Conservation (phyloP, 2,113 vertebrate species). For the Notarius lentiginosus region DNA sequence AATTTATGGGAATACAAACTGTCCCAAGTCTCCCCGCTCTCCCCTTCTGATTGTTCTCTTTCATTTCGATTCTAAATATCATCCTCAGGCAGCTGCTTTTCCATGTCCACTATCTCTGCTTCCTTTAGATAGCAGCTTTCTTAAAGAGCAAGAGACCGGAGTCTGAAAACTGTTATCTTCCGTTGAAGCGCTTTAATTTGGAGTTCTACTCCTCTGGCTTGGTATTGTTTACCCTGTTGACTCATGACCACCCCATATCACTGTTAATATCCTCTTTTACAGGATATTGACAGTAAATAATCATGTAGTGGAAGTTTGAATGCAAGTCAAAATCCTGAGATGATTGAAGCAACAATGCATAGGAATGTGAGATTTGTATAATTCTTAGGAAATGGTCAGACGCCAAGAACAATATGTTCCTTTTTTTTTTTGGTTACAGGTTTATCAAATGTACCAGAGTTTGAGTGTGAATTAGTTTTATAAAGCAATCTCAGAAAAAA, state of each 20-base stretch:
- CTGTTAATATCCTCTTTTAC: not conserved
- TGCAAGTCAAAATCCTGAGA: not conserved
- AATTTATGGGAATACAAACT: no score
- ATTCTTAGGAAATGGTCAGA: not conserved
- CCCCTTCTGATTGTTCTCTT: constrained; percentile 6
- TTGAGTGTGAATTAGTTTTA: not conserved
- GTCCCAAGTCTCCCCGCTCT: no score
- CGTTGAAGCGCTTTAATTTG: not conserved
- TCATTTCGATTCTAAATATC: not conserved
- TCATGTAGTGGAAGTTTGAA: not conserved
- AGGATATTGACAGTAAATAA: not conserved
- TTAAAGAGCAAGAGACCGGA: not conserved
- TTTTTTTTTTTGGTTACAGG: not conserved
- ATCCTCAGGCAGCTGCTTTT: not conserved
- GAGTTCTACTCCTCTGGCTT: not conserved
- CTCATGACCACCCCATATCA: not conserved
- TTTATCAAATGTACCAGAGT: not conserved
- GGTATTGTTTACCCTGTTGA: not conserved
- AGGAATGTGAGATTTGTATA: not conserved
- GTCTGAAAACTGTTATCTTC: not conserved
- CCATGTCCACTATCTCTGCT: not conserved
- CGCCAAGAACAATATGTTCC: not conserved
- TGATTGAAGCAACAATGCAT: not conserved
- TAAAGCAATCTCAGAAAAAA: not conserved
- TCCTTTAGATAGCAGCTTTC: not conserved